phyloP scores from a whole-genome alignment of 2,113 vertebrate species.

The Motacilla tschutschensis region DNA sequence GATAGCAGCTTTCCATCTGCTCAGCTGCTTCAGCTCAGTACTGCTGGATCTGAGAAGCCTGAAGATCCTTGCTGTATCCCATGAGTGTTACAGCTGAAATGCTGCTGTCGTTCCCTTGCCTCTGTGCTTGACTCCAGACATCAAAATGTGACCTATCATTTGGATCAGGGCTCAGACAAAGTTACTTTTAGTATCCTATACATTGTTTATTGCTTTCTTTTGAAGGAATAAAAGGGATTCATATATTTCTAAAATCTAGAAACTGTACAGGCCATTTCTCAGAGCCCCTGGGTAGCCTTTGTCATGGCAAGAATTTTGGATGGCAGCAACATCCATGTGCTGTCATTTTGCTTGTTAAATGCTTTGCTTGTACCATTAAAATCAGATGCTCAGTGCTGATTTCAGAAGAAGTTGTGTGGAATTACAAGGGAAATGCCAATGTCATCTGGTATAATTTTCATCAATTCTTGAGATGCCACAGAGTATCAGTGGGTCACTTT shows the following conservation, averaged over 20 bases:
- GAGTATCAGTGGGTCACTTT: background rate
- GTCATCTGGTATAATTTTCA: background rate
- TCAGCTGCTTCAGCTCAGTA: background rate
- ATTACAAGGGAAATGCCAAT: background rate
- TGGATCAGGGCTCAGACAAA: background rate
- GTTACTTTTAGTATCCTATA: background rate
- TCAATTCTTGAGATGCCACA: background rate
- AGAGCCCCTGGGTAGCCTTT: background rate
- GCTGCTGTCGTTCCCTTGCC: background rate
- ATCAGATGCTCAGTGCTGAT: background rate
- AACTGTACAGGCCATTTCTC: background rate
- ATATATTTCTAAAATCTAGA: background rate
- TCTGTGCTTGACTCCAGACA: background rate
- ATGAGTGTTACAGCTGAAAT: background rate
- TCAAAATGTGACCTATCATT: background rate
- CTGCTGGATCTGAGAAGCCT: background rate
- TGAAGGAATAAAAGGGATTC: background rate
- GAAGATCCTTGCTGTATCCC: background rate
- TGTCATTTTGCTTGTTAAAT: background rate
- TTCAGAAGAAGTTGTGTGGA: background rate
- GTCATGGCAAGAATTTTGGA: background rate
- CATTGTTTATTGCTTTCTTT: background rate
- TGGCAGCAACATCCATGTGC: background rate
- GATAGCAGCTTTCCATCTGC: background rate
- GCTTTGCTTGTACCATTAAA: background rate